Evolutionary conservation across 2,888 invertebrate species (phyloP).

Genomic region (Dexiosoma caninum): DNA sequence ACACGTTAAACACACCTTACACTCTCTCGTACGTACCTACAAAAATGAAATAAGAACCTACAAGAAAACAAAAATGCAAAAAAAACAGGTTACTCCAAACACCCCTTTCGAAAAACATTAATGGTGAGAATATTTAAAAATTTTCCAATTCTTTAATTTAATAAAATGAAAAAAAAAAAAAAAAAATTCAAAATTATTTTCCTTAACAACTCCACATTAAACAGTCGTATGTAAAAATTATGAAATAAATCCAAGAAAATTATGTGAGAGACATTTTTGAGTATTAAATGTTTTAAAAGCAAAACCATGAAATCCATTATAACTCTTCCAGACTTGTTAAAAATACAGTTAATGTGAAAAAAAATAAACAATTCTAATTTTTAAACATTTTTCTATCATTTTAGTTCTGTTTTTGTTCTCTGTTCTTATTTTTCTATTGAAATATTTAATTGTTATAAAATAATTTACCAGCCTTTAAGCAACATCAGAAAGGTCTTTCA

Average conservation of each 20-base stretch:
- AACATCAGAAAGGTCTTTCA: constrained; percentile 1
- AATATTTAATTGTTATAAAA: constrained; percentile 34
- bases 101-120: not conserved
- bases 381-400: not conserved
- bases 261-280: constrained; percentile 3
- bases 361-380: not conserved
- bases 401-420: not conserved
- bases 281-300: not conserved
- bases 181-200: not conserved
- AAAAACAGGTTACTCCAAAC: constrained; percentile 2
- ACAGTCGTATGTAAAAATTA: constrained; percentile 11
- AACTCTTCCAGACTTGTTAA: not conserved
- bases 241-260: constrained; percentile 2
- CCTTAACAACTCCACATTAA: not conserved
- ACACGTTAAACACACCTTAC: constrained; percentile 68
- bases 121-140: constrained; percentile 47
- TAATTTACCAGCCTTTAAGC: constrained; percentile 21
- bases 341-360: not conserved
- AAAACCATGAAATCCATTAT: not conserved
- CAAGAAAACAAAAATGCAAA: constrained; percentile 2
- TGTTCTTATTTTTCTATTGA: constrained; percentile 15
- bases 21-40: constrained; percentile 10
- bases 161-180: constrained; percentile 4
- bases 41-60: constrained; percentile 18
- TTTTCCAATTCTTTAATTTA: constrained; percentile 7